Conservation (phyloP, 2,113 vertebrate genomes). For the Trogon surrucura region DNA sequence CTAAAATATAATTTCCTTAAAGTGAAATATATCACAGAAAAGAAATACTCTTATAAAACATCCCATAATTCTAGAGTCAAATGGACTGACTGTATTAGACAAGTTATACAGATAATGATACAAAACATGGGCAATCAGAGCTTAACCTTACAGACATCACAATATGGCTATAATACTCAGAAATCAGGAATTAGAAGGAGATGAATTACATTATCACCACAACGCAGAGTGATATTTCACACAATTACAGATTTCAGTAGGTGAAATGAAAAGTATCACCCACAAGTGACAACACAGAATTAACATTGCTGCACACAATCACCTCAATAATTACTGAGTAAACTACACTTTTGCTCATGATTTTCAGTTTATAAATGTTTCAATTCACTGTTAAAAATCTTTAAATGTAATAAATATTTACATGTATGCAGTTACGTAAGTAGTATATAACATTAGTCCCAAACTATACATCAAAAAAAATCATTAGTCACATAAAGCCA, state of each 20-base stretch:
- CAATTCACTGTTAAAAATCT: background rate
- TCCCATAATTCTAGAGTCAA: background rate
- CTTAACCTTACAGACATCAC: background rate
- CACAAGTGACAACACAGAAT: too few species aligned
- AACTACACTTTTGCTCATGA: background rate
- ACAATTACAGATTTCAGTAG: background rate
- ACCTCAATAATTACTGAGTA: background rate
- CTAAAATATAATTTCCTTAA: conserved; percentile 19
- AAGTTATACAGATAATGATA: background rate
- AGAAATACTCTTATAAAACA: background rate
- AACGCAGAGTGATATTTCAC: background rate
- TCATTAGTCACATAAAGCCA: background rate
- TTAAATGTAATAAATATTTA: background rate
- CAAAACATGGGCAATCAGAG: background rate
- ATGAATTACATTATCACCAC: background rate
- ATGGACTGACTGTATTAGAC: background rate
- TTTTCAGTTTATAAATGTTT: background rate
- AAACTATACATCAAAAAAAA: conserved; percentile 7
- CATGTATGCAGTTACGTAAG: background rate
- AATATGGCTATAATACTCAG: background rate
- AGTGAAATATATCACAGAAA: background rate
- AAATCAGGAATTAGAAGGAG: background rate
- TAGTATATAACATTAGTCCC: background rate
- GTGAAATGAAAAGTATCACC: background rate
- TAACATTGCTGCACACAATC: background rate